Evolutionary conservation across 2,888 invertebrate genomes (phyloP), one percentile per base, ranked within the genome.

Genomic region (Chymomyza fuscimana): DNA sequence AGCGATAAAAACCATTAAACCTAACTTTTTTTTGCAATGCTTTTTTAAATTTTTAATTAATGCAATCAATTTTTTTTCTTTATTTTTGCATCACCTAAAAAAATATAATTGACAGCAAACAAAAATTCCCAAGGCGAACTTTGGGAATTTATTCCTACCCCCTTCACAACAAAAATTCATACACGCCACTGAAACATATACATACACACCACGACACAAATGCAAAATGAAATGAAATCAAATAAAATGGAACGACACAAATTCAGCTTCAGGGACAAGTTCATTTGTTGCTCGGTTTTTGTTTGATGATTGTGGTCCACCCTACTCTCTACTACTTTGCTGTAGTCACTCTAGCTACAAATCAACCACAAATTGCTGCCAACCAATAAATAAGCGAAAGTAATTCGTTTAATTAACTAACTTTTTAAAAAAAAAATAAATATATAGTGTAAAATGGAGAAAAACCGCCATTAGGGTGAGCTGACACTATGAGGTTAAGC

Each of bases 321-420:
- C 12, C 40, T 46, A 12, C 40, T 1, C 40, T 46, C 40, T 10
- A 32, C 32, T 32, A 1, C 7, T 32, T 32, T 32, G 1, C 32
- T 32, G 32, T 7, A 32, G 32, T 4, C 32, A 32, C 32, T 46
- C 40, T 46, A 46, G 40, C 40, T 46, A 12, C 40, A 46, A 46
- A 46, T 46, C 40, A 19, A 54, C 74, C 71, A 32, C 72, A 74
- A 77, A 79, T 73, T 60, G 65, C 56, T 60, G 65, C 74, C 63
- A 64, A 36, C 64, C 63, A 73, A 84, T 82, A 80, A 86, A 86
- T 77, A 75, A 77, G 70, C 73, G 69, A 67, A 70, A 74, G 83
- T 85, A 76, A 80, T 87, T 87, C 78, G 81, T 59, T 76, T 70
- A 80, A 82, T 78, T 86, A 82, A 81, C 74, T 74, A 51, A 65